These are phyloP conservation scores for Lepus europaeus DNA, from an alignment of 2,113 vertebrate species.

Conservation along the genomic window DNA sequence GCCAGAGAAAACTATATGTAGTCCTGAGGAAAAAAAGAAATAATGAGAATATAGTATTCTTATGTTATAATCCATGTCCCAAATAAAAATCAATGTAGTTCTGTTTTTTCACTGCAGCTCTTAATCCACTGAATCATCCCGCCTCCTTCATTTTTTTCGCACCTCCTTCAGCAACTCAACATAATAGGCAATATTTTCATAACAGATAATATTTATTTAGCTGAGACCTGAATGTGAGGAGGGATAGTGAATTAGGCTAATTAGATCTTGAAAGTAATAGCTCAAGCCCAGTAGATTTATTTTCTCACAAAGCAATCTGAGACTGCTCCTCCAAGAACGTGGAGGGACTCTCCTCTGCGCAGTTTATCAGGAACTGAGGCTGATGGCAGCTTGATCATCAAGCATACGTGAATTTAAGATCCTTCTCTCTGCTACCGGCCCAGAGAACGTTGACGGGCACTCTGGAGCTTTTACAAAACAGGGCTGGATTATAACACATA, in stretches of 20 bases:
- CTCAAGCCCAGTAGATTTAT: background rate
- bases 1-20: background rate
- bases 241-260: background rate
- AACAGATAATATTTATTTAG: background rate
- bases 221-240: background rate
- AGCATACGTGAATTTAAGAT: too few relatives aligned
- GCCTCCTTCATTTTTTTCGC: background rate
- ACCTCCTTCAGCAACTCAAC: background rate
- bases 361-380: background rate
- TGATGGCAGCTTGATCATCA: background rate
- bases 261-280: background rate
- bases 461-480: background rate
- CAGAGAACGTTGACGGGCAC: background rate
- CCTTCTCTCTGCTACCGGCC: background rate
- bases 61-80: background rate
- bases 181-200: background rate
- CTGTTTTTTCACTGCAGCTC: background rate
- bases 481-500: background rate
- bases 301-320: background rate
- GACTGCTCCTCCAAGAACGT: background rate
- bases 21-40: background rate
- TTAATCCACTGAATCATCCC: background rate
- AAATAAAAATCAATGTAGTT: conserved; percentile 1
- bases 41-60: background rate
- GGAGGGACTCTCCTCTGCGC: background rate